Evolutionary conservation across 2,888 invertebrate species (phyloP), one percentile per base, ranked within the genome.

Genomic region (Notocelia uddmanniana): DNA sequence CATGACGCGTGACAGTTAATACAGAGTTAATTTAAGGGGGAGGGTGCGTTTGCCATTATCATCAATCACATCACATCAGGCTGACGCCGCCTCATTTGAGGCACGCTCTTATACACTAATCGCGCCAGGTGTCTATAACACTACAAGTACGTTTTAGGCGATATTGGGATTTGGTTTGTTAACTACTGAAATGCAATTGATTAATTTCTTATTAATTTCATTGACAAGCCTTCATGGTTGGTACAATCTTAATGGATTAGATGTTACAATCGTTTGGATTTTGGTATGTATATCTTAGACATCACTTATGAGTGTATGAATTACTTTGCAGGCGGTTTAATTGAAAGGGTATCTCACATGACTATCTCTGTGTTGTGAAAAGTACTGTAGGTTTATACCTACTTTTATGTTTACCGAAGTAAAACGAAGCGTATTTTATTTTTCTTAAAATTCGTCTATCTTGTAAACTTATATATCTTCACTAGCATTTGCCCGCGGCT

Each of bases 11-110:
- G 71, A 68, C 64, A 71, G 77, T 77, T 76, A 76, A 79, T 77
- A 74, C 76, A 41, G 75, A 78, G 80, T 83, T 84, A 80, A 83
- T 83, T 85, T 78, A 76, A 55, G 60, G 75, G 75, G 78, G 78
- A 75, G 76, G 76, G 71, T 74, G 74, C 69, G 75, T 68, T 78
- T 77, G 85, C 85, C 86, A 89, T 89, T 84, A 88, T 88, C 88
- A 91, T 91, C 86, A 89, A 90, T 90, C 89, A 90, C 76, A 73
- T 69, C 77, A 76, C 84, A 84, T 84, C 85, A 82, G 78, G 78
- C 80, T 83, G 83, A 80, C 81, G 81, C 77, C 79, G 78, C 79
- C 84, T 85, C 85, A 85, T 87, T 87, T 85, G 81, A 81, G 76
- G 76, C 76, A 77, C 55, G 62, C 66, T 59, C 41, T 68, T 55